Evolutionary conservation across 2,797 vertebrate genomes (phyloP), one percentile per base, ranked within the genome.

Genomic region (Amazona ochrocephala): DNA sequence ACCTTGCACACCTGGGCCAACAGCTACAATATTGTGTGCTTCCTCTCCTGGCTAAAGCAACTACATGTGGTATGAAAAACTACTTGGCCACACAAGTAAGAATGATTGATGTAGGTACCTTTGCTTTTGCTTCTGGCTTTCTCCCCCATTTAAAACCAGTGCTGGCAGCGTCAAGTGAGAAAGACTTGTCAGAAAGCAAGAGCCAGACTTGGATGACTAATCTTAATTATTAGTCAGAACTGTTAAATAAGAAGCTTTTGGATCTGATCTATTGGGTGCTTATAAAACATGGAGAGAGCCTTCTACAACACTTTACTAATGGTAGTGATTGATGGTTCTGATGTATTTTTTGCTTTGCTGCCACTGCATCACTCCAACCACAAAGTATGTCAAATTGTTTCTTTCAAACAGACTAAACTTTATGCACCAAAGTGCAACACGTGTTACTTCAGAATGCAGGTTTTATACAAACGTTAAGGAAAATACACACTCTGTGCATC

Each of bases 391-490:
- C 10, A 39, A 39, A 41, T 13, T 61, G 24, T 61, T 78, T 39
- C 30, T 84, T 91, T 90, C 56, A 73, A 82, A 65, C 13, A 81
- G 20, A n/a, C 22, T 19, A 86, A 78, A 84, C 23, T 45, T 84
- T 66, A 6, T 54, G 24, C 29, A 86, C 37, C 39, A 32, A 51
- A 81, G 66, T 90, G 62, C 58, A 86, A 74, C 77, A 82, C 2
- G 18, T 7, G 10, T 48, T 84, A 76, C 37, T 78, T 88, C 54
- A 76, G 54, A 95, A 73, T 84, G 81, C 13, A 89, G 44, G 37
- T 78, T 91, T 86, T 84, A 73, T 20, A 81, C 13, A 84, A 81
- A 70, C 86, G 82, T 65, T 91, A 82, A 70, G 80, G 13, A 87
- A 95, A 91, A 90, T 29, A 86, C 10, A 88, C 9, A 19, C 18